phyloP scores from a whole-genome alignment of 2,888 invertebrate genomes.

The Calameuta idolon region DNA sequence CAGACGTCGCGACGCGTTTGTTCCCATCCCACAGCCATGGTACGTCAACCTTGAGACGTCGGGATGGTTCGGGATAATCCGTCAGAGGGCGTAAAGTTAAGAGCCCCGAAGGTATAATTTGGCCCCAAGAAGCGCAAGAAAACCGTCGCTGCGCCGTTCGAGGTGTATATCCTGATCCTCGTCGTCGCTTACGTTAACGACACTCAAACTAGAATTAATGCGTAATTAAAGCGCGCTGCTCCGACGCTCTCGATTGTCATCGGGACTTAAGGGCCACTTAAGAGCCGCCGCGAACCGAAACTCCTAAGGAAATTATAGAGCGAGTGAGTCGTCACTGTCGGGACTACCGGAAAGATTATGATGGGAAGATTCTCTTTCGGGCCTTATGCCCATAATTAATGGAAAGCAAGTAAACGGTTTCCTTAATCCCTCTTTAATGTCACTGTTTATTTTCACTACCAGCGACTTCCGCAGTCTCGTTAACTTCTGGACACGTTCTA shows the following conservation, averaged over 20 bases:
- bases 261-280: conserved; percentile 42
- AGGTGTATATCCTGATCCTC: conserved; percentile 18
- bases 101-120: conserved; percentile 48
- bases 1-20: neutral
- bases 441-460: conserved; percentile 15
- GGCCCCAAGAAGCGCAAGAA: conserved; percentile 38
- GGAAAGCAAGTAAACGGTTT: conserved; percentile 3
- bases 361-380: neutral
- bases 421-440: conserved; percentile 31
- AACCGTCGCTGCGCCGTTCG: conserved; percentile 31
- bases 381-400: neutral
- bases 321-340: conserved; percentile 5
- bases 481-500: conserved; percentile 25
- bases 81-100: conserved; percentile 24
- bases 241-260: conserved; percentile 42
- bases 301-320: neutral
- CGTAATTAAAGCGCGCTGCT: conserved; percentile 48
- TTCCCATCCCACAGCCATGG: neutral
- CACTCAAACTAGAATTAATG: conserved; percentile 53
- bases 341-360: neutral
- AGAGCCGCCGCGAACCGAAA: neutral
- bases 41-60: no score
- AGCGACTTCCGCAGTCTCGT: conserved; percentile 17
- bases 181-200: conserved; percentile 37
- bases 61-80: neutral